Base-by-base conservation (phyloP, 2,113 vertebrate species). In the Phoxinus phoxinus region DNA sequence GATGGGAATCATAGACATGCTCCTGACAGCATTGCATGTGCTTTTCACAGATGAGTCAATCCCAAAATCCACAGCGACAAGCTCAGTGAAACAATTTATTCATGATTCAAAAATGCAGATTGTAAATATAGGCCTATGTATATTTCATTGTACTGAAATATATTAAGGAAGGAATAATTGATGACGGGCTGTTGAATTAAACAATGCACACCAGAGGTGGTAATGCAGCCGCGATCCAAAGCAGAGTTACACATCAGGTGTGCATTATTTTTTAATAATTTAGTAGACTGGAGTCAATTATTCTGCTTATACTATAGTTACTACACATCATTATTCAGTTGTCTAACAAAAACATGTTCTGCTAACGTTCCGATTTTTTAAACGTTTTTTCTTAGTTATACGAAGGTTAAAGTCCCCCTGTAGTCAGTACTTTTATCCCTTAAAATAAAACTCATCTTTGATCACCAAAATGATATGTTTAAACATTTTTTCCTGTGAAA, bases 1-100 rank as follows among this genome's bases (percentile, higher is more conserved):
- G 72, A 46, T 46, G 27, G 44, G 12, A 6, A 74, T 74, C 72
- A 48, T 25, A 19, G 44, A 27, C 72, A 48, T 27, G 44, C 72
- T 27, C n/a, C 72, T 74, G 72, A 74, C 30, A 69, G 65, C 30
- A 37, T 71, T 71, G 67, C 32, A 37, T 37, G 19, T 71, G 67
- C 5, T 71, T 37, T 23, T 71, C 67, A 23, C 67, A 37, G 67
- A 71, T 71, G 41, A 71, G 32, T 41, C 32, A 71, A 41, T 71
- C 35, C 67, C 67, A 23, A 19, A 23, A 71, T 41, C 3, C 35
- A 23, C 32, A 23, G 19, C 1, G 65, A 69, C 32, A 37, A 23
- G 19, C 35, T 71, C 67, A 71, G 10, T 12, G 10, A 37, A 37
- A 69, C 17, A 71, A 23, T 23, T 23, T 56, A 56, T 56, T 56